Base-by-base conservation (phyloP, 2,888 invertebrate genomes). In the Cheiracanthium punctorium region DNA sequence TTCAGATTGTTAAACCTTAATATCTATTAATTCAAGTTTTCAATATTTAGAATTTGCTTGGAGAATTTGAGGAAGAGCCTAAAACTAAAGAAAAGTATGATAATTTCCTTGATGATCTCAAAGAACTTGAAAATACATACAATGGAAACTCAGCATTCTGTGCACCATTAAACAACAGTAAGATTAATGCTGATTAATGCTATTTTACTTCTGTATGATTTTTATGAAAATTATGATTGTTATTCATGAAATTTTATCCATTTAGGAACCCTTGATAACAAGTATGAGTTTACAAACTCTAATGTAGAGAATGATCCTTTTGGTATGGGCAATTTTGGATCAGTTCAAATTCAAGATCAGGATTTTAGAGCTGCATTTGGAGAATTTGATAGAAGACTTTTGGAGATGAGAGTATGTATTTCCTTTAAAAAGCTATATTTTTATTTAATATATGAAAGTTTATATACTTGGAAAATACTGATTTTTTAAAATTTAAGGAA, bases 361-460 rank as follows among this genome's bases (percentile, higher is more conserved):
- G 94, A 94, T 90, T 92, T 94, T 88, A 94, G 94, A 91, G 95
- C 94, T 91, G 95, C 96, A 89, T 95, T 96, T 90, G 95, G 95
- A 74, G 94, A 95, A 90, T 92, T 96, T 91, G 96, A 96, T 92
- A 96, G 95, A 91, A 94, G 95, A 91, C 94, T 96, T 90, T 92
- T 95, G 90, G 96, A 96, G 93, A 96, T 96, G 95, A 96, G 96
- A 95, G 96, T 96, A 90, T 89, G 92, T 8, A 58, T 80, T 75
- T 43, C 17, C 33, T 73, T 70, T 43, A 41, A 29, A 28, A 1
- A n/a, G n/a, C n/a, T 33, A 70, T 70, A 14, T 4, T 58, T 24
- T 24, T 24, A 24, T 58, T 1, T 24, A 58, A 58, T 24, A n/a
- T 58, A 8, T 0, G 8, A 58, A 58, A 0, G 58, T 14, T 20